Percentiles rank a stretch among this genome's conserved stretches.
Conservation (phyloP, 2,888 invertebrate genomes). For the Pasiphila rectangulata region DNA sequence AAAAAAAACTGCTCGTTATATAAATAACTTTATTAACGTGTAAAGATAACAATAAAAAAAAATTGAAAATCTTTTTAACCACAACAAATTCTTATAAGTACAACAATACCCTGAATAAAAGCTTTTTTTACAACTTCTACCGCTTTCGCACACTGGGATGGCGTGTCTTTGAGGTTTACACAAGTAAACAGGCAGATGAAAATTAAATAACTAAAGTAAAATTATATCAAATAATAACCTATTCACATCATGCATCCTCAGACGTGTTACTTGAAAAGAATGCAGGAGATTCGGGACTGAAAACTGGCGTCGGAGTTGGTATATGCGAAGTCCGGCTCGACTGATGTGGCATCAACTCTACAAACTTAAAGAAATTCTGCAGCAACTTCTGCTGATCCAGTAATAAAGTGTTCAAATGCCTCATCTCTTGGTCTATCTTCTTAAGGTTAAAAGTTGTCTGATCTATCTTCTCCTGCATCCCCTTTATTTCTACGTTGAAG, state of each 20-base stretch:
- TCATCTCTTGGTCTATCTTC: conserved; percentile 84
- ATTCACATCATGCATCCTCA: conserved; percentile 17
- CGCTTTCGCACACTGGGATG: too few species aligned
- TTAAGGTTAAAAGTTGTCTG: conserved; percentile 86
- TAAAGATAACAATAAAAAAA: not conserved
- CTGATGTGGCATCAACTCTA: conserved; percentile 46
- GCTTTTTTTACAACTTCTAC: not conserved
- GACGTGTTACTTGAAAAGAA: conserved; percentile 44
- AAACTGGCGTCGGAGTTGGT: conserved; percentile 46
- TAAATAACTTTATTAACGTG: not conserved
- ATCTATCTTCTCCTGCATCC: conserved; percentile 85
- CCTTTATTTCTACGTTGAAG: conserved; percentile 80
- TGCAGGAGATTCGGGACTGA: conserved; percentile 56
- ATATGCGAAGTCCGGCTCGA: conserved; percentile 35
- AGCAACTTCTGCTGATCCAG: conserved; percentile 67
- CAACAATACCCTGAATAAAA: conserved; percentile 12
- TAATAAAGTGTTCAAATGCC: conserved; percentile 81
- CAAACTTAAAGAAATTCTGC: conserved; percentile 57
- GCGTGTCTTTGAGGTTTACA: too few species aligned
- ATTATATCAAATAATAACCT: too few species aligned
- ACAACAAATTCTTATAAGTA: not conserved
- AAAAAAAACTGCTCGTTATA: not conserved
- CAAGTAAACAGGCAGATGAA: too few species aligned
- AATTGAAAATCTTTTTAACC: not conserved
- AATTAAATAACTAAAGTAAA: too few species aligned